These are phyloP conservation scores for Aeoliscus strigatus DNA, from an alignment of 2,797 vertebrate species.

Conservation along the genomic window DNA sequence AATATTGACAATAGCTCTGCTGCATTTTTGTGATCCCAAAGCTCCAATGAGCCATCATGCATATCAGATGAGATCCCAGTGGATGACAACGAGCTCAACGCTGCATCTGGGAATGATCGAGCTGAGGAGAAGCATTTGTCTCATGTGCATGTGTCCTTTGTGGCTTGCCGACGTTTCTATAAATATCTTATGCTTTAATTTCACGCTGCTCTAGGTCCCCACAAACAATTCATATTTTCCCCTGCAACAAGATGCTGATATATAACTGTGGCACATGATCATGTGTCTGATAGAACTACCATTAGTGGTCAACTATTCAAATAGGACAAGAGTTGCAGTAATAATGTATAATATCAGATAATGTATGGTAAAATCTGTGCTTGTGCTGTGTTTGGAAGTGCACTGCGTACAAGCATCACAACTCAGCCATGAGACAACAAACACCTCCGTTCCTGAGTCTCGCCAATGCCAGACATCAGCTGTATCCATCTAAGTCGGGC, in stretches of 20 bases:
- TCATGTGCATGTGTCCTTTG: too few species aligned
- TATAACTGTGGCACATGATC: too few species aligned
- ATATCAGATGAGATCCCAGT: too few species aligned
- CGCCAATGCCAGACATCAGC: slow-evolving; percentile 3
- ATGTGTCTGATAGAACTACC: too few species aligned
- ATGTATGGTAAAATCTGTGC: background rate
- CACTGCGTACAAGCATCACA: slow-evolving; percentile 3
- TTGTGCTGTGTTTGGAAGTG: background rate
- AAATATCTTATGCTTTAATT: slow-evolving; percentile 44
- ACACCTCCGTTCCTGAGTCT: background rate
- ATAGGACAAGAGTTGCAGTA: too few species aligned
- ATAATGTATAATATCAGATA: background rate
- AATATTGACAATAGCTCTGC: background rate
- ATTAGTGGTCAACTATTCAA: too few species aligned
- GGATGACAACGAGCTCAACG: too few species aligned
- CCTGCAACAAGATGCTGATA: too few species aligned
- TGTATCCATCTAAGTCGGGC: slow-evolving; percentile 23
- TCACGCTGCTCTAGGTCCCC: slow-evolving; percentile 14
- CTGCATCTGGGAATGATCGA: too few species aligned
- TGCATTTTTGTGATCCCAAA: background rate
- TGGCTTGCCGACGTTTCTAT: too few species aligned
- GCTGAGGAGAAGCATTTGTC: too few species aligned
- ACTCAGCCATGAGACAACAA: slow-evolving; percentile 4
- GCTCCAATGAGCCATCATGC: background rate
- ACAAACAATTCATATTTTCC: slow-evolving; percentile 3